Base-by-base conservation (phyloP, 2,888 invertebrate genomes). In the Archips xylosteana region DNA sequence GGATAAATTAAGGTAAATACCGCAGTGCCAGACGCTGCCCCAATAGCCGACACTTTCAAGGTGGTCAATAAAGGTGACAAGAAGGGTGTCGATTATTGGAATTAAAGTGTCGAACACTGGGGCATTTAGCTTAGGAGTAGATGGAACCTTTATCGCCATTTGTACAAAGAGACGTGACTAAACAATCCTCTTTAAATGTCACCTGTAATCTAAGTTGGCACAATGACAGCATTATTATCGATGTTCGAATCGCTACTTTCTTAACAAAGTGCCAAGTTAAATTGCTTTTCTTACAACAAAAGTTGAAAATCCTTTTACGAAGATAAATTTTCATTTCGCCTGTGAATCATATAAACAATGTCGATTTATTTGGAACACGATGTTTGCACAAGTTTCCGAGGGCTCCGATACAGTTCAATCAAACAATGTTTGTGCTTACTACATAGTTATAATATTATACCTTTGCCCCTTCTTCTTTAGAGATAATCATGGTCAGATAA, bases 321-420 rank as follows among this genome's bases (percentile, higher is more conserved):
- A 57, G 57, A 57, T 32, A 57, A 32, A 57, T 57, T 57, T 57
- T 57, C 57, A 32, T 57, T 23, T 32, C 57, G 4, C 12, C 10
- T 12, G 57, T 57, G 32, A 32, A 57, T 57, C 57, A 57, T 57
- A 57, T 32, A 23, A 23, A 57, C 57, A 32, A 32, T 57, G 57
- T 23, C 57, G 32, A 32, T 57, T 57, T 57, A 57, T 32, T 57
- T 57, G 12, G 12, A 57, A 12, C 32, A 12, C 9, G 15, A 4
- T 51, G 15, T 23, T 57, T 57, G 32, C 4, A 9, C 57, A 12
- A 32, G 57, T 57, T 57, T 12, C 32, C 51, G 23, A 57, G 12
- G 2, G 32, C 3, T 49, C 49, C 32, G 8, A 57, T 57, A 57
- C 57, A 32, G 57, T 57, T 57, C 57, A 32, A 12, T 57, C 57